Evolutionary conservation across 2,113 vertebrate genomes (phyloP).

Genomic region (Nycticryphes semicollaris): DNA sequence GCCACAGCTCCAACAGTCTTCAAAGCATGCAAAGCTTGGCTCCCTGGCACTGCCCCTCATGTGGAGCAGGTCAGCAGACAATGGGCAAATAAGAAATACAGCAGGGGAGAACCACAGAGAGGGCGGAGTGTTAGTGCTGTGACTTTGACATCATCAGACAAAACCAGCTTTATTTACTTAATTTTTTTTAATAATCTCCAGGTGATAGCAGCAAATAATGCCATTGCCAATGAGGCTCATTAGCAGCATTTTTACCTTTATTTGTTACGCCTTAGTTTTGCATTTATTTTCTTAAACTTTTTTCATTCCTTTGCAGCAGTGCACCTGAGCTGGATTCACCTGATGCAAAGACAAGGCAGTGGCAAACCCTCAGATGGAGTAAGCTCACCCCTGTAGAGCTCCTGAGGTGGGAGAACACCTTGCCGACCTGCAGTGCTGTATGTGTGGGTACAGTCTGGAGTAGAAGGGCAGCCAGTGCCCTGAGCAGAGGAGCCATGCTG

Average conservation of each 20-base stretch:
- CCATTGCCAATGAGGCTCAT: background rate
- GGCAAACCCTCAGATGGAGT: background rate
- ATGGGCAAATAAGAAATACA: background rate
- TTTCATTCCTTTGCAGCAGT: background rate
- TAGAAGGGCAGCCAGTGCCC: background rate
- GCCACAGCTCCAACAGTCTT: background rate
- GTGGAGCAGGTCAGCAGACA: fast-evolving
- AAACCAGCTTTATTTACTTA: background rate
- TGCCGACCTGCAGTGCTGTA: fast-evolving
- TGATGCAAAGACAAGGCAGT: background rate
- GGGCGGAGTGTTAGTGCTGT: background rate
- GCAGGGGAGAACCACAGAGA: fast-evolving
- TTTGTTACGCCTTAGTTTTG: background rate
- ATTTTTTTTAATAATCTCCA: background rate
- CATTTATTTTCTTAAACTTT: background rate
- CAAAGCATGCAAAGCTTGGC: fast-evolving
- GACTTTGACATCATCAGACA: background rate
- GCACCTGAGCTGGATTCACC: background rate
- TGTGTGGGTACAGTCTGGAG: fast-evolving
- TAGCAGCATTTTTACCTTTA: background rate
- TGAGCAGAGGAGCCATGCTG: background rate
- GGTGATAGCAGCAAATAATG: background rate
- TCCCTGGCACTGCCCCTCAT: background rate
- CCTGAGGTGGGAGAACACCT: background rate
- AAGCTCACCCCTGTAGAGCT: background rate